Evolutionary conservation across 92 coral and sea anemone genomes (phyloP), one percentile per base, ranked within the genome.

Genomic region (Ricordea florida): DNA sequence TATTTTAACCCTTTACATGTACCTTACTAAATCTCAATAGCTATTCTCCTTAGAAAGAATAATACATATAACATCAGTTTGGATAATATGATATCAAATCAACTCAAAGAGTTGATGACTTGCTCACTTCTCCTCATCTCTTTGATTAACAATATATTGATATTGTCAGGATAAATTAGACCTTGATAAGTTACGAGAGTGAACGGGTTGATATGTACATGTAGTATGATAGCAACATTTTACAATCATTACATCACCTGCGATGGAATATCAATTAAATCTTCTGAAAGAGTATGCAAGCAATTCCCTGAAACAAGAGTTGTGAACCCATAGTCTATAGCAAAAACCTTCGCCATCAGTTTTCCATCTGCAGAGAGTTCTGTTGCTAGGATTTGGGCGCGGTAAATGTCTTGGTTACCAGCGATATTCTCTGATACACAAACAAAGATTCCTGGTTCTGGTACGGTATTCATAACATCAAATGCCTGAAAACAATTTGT

Each of bases 281-380:
- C 84, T 36, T 64, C 62, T 56, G 90, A 76, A 5, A 87, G 42
- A 17, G 32, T 43, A 50, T 62, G 62, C 14, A 94, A 51, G 8
- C 50, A 47, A 2, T 68, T 44, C 6, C 69, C 70, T 8, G 93
- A 62, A n/a, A 86, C 87, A 51, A 72, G 58, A 14, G 67, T 73
- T 0, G 85, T 86, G 46, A 85, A 88, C 15, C 97, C 98, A 79
- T 85, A 78, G 67, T 94, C 98, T 20, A 94, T 66, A 16, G 98
- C 98, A 81, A 94, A 89, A 36, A 94, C 93, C 57, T 79, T 86
- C 13, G 72, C 88, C 52, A 24, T 24, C 10, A 37, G 21, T 2
- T 53, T 17, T 16, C 40, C 40, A 38, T 51, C 41, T 15, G 40
- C 0, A 6, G 28, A 3, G 13, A 27, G 53, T 26, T 40, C 65